phyloP scores from a whole-genome alignment of 2,113 vertebrate species.

The Cyprinodon variegatus region DNA sequence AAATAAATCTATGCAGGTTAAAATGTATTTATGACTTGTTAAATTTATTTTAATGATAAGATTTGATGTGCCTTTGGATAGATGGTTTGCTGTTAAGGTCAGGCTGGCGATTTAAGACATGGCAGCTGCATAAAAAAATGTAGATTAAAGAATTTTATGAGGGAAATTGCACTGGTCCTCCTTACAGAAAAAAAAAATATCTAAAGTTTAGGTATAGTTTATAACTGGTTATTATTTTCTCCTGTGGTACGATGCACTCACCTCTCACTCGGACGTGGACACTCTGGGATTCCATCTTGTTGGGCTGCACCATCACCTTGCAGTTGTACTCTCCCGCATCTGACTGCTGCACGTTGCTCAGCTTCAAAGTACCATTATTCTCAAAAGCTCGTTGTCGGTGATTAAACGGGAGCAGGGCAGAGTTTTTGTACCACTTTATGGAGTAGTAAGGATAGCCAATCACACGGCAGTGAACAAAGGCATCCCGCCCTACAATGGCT shows the following conservation, averaged over 20 bases:
- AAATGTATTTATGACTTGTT: neutral
- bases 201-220: neutral
- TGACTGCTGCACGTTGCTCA: slow-evolving; percentile 95
- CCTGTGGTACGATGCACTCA: slow-evolving; percentile 55
- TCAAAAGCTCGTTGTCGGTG: slow-evolving; percentile 97
- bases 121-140: neutral
- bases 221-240: neutral
- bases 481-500: slow-evolving; percentile 94
- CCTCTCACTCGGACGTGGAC: slow-evolving; percentile 95
- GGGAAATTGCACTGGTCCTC: neutral
- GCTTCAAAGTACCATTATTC: slow-evolving; percentile 95
- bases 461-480: slow-evolving; percentile 96
- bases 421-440: slow-evolving; percentile 99
- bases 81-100: neutral
- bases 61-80: too few relatives aligned
- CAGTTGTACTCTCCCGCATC: slow-evolving; percentile 97
- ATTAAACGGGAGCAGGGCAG: slow-evolving; percentile 95
- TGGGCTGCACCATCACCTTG: slow-evolving; percentile 94
- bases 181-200: neutral
- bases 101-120: neutral
- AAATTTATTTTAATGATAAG: neutral
- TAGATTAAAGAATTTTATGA: neutral
- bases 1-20: neutral
- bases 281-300: slow-evolving; percentile 95
- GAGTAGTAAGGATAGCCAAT: slow-evolving; percentile 99